These are phyloP conservation scores for Cyphomyrus discorhynchus DNA, from an alignment of 2,113 vertebrate genomes.

Conservation along the genomic window DNA sequence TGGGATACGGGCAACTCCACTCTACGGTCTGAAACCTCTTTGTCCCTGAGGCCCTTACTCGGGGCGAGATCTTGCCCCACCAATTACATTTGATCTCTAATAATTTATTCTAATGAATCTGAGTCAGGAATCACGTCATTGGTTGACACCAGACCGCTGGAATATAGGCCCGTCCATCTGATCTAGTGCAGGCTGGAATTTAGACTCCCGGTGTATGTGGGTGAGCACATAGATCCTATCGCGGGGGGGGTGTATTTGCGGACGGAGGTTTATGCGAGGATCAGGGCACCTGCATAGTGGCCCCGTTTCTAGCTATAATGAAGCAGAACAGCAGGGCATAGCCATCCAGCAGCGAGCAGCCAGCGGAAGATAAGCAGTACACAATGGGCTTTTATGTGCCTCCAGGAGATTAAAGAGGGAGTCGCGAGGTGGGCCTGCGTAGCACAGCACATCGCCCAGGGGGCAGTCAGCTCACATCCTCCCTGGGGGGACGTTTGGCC, in stretches of 20 bases:
- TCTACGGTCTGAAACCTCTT: neutral
- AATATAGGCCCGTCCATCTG: neutral
- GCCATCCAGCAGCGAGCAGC: neutral
- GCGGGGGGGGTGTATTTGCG: neutral
- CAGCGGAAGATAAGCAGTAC: neutral
- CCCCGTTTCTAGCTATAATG: neutral
- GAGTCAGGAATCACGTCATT: neutral
- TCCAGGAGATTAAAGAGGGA: constrained; percentile 4
- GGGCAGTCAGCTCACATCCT: neutral
- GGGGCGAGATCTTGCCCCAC: neutral
- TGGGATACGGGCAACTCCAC: neutral
- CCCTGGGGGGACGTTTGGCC: neutral
- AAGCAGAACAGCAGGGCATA: neutral
- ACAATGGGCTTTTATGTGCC: neutral
- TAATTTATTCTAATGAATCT: neutral
- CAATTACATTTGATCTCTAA: neutral
- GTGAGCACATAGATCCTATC: neutral
- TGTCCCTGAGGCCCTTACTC: neutral
- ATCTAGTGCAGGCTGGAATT: neutral
- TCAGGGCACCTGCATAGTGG: neutral
- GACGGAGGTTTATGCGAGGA: neutral
- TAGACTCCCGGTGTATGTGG: neutral
- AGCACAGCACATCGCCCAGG: neutral
- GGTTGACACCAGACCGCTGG: neutral
- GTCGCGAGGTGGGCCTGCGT: neutral